These are phyloP conservation scores for Omphaloscelis lunosa DNA, from an alignment of 2,888 invertebrate species.

Conservation along the genomic window DNA sequence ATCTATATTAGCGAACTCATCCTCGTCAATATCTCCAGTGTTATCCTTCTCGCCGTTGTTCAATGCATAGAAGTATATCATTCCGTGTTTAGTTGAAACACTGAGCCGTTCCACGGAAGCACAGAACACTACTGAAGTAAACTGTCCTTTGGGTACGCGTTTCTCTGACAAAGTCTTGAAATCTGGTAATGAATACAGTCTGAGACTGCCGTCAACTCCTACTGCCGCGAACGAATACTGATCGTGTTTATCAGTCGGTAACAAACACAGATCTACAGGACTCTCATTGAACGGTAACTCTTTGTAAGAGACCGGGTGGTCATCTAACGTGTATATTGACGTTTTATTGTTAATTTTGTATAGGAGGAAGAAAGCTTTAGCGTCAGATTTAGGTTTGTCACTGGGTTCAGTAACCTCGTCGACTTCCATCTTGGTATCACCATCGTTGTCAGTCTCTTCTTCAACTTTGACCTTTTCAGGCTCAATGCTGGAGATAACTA, in stretches of 20 bases:
- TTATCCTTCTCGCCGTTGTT: conserved; percentile 94
- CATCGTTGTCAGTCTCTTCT: conserved; percentile 80
- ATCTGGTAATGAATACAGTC: conserved; percentile 93
- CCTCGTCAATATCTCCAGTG: conserved; percentile 93
- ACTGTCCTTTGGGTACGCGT: conserved; percentile 92
- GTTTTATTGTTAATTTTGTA: conserved; percentile 84
- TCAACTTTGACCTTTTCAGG: conserved; percentile 79
- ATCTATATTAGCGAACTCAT: conserved; percentile 90
- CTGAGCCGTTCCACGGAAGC: conserved; percentile 97
- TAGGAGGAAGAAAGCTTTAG: conserved; percentile 83
- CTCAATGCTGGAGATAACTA: conserved; percentile 88
- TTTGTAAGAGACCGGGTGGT: conserved; percentile 91
- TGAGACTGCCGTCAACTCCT: conserved; percentile 93
- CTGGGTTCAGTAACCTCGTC: conserved; percentile 79
- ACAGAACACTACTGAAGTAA: conserved; percentile 96
- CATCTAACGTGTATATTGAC: conserved; percentile 85
- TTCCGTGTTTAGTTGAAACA: conserved; percentile 95
- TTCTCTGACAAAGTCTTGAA: conserved; percentile 93
- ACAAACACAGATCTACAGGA: conserved; percentile 93
- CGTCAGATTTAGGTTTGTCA: conserved; percentile 78
- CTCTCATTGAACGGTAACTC: conserved; percentile 92
- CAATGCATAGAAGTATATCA: conserved; percentile 95
- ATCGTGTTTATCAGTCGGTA: conserved; percentile 90
- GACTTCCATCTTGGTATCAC: conserved; percentile 87
- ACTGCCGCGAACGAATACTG: conserved; percentile 93